Conservation (phyloP, 1,140 invertebrate species). For the Eueides isabella region DNA sequence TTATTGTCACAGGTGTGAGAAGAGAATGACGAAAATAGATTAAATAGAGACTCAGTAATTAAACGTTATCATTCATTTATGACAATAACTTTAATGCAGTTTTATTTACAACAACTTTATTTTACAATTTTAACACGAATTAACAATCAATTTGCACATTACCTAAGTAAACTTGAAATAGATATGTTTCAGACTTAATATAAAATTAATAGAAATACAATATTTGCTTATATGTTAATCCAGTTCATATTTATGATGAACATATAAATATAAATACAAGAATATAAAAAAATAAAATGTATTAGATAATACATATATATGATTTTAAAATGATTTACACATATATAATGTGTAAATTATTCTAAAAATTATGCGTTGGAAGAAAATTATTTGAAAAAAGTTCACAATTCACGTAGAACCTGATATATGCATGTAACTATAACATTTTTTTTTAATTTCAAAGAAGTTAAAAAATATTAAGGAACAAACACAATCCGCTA, state of each 20-base stretch:
- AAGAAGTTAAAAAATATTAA: not conserved
- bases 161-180: slow-evolving; percentile 68
- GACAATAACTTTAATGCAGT: slow-evolving; percentile 44
- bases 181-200: slow-evolving; percentile 69
- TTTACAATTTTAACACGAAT: slow-evolving; percentile 61
- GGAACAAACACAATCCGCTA: not conserved
- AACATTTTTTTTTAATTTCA: too few relatives aligned
- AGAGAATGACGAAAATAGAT: slow-evolving; percentile 64
- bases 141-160: slow-evolving; percentile 60
- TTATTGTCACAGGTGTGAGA: slow-evolving; percentile 80
- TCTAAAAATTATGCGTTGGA: too few relatives aligned
- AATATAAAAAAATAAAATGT: not conserved
- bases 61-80: slow-evolving; percentile 49
- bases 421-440: not conserved
- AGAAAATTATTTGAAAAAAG: too few relatives aligned
- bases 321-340: too few relatives aligned
- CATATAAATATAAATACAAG: not conserved
- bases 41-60: slow-evolving; percentile 51
- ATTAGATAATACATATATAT: not conserved
- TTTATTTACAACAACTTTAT: slow-evolving; percentile 66
- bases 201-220: slow-evolving; percentile 27
- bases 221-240: not conserved
- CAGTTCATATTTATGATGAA: not conserved
- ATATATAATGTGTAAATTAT: too few relatives aligned
- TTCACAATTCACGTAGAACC: too few relatives aligned